These are phyloP conservation scores for Tetramorium parvispinum DNA, from an alignment of 1,140 invertebrate genomes.

Conservation along the genomic window DNA sequence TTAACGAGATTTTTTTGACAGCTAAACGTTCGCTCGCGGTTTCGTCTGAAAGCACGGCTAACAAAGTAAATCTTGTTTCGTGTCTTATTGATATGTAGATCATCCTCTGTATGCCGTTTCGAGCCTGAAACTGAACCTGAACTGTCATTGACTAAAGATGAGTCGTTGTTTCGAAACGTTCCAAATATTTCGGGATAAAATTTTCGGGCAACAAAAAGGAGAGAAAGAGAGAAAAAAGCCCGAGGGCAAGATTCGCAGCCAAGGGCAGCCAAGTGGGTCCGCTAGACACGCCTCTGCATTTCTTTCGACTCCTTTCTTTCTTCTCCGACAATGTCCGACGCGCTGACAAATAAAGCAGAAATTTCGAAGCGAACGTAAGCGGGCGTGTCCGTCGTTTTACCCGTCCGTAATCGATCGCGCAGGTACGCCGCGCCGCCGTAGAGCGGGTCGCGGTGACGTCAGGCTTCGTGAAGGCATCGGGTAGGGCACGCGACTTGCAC, in stretches of 20 bases:
- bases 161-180: background rate
- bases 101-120: background rate
- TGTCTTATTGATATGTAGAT: conserved; percentile 54
- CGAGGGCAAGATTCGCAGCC: conserved; percentile 72
- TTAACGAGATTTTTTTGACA: conserved; percentile 21
- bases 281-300: conserved; percentile 51
- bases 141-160: conserved; percentile 14
- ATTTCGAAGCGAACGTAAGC: conserved; percentile 31
- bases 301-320: conserved; percentile 25
- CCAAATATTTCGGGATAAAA: conserved; percentile 10
- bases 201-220: background rate
- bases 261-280: conserved; percentile 76
- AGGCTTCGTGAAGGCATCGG: conserved; percentile 20
- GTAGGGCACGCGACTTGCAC: conserved; percentile 72
- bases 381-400: conserved; percentile 10
- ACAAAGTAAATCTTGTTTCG: background rate
- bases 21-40: background rate
- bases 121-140: background rate
- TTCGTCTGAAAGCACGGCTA: background rate
- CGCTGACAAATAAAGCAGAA: conserved; percentile 22
- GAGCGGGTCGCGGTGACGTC: conserved; percentile 55
- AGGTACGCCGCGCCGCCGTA: background rate
- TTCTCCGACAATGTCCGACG: conserved; percentile 4
- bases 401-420: conserved; percentile 23
- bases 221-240: conserved; percentile 59